Conservation (phyloP, 2,113 vertebrate genomes). For the Oenanthe oenanthe region DNA sequence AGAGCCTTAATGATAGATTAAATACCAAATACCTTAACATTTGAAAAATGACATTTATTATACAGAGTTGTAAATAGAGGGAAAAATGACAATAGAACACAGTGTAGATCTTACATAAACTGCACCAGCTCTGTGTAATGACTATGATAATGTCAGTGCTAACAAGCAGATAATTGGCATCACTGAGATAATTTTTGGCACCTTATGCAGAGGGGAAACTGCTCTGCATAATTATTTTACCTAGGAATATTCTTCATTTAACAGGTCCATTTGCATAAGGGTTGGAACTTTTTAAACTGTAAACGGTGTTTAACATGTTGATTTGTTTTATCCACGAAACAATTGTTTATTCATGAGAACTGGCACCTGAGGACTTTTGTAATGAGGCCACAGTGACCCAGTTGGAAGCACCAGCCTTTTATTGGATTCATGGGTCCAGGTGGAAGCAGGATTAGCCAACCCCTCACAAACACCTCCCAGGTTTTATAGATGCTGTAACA, state of each 20-base stretch:
- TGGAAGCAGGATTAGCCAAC: not conserved
- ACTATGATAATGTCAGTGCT: conserved; percentile 79
- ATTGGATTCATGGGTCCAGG: not conserved
- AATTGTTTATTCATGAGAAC: conserved; percentile 48
- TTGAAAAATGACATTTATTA: conserved; percentile 80
- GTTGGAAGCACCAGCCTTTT: not conserved
- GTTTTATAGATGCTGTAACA: not conserved
- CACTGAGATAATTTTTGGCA: conserved; percentile 80
- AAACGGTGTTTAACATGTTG: conserved; percentile 36
- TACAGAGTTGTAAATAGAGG: conserved; percentile 75
- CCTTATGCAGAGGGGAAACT: conserved; percentile 77
- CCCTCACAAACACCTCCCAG: not conserved
- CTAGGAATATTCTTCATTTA: conserved; percentile 80
- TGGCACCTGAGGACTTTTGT: conserved; percentile 23
- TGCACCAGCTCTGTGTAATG: conserved; percentile 72
- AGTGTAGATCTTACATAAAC: conserved; percentile 71
- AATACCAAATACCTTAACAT: conserved; percentile 81
- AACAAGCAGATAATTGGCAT: conserved; percentile 83
- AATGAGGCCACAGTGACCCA: conserved; percentile 1
- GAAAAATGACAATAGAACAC: conserved; percentile 72
- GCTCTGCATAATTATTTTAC: conserved; percentile 79
- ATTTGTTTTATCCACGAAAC: conserved; percentile 44
- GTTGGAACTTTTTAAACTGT: conserved; percentile 62
- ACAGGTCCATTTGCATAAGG: conserved; percentile 76
- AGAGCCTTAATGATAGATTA: conserved; percentile 73